phyloP scores from a whole-genome alignment of 1,140 invertebrate genomes.

The Brachionus angularis region DNA sequence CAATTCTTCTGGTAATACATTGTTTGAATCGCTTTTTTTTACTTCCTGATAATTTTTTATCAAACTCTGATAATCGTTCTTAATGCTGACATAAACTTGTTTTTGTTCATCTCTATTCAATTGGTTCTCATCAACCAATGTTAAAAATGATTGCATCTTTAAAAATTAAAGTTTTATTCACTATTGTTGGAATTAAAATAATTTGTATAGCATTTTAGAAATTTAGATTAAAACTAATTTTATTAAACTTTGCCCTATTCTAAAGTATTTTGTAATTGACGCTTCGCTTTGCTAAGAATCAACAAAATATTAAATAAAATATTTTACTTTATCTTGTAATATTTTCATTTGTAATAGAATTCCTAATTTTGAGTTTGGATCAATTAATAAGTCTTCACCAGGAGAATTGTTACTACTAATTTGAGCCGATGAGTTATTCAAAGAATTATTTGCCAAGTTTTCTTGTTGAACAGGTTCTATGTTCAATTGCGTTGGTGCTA shows the following conservation, averaged over 20 bases:
- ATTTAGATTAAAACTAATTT: no score
- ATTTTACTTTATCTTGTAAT: slow-evolving; percentile 13
- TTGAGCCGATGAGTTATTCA: no score
- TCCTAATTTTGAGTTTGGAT: slow-evolving; percentile 24
- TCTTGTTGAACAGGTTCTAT: no score
- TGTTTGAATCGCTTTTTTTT: background rate
- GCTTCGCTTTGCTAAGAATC: background rate
- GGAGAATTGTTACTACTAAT: background rate
- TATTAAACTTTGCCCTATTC: no score
- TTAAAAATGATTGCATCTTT: slow-evolving; percentile 43
- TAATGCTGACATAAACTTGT: slow-evolving; percentile 33
- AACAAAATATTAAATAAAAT: background rate
- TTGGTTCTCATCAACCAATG: slow-evolving; percentile 40
- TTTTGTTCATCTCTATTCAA: slow-evolving; percentile 35
- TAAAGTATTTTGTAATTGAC: no score
- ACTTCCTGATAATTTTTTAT: slow-evolving; percentile 15
- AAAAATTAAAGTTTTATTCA: background rate
- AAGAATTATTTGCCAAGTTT: no score
- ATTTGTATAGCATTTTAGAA: no score
- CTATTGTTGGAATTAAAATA: no score
- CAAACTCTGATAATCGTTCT: slow-evolving; percentile 18
- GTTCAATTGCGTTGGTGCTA: no score
- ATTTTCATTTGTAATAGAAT: slow-evolving; percentile 39
- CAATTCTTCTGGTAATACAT: background rate
- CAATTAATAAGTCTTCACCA: slow-evolving; percentile 19